These are phyloP conservation scores for Rhabdornis inornatus DNA, from an alignment of 2,113 vertebrate genomes.

Conservation along the genomic window DNA sequence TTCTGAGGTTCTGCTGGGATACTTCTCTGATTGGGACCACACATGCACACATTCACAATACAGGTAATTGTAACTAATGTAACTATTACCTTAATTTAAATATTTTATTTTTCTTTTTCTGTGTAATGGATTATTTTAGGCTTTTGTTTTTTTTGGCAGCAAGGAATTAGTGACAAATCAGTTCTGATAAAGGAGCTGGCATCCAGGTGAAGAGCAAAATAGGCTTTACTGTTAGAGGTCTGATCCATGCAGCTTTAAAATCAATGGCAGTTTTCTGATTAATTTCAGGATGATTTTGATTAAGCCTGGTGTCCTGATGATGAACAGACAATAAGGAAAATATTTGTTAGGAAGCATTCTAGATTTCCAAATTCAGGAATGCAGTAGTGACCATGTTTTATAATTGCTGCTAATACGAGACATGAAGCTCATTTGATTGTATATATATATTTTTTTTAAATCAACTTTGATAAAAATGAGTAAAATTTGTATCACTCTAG, in stretches of 20 bases:
- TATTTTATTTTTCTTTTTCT: background rate
- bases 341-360: background rate
- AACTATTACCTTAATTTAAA: background rate
- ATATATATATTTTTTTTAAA: background rate
- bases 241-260: background rate
- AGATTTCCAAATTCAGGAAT: background rate
- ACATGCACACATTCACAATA: background rate
- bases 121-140: background rate
- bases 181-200: background rate
- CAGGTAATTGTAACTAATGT: background rate
- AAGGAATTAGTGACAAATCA: background rate
- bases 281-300: background rate
- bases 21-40: conserved; percentile 14
- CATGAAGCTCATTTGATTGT: background rate
- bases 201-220: background rate
- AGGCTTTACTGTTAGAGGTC: background rate
- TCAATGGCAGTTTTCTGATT: background rate
- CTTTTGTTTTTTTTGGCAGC: background rate
- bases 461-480: background rate
- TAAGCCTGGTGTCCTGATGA: background rate
- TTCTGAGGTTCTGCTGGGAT: background rate
- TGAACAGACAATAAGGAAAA: background rate
- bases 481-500: background rate
- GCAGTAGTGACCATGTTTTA: background rate
- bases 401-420: background rate